phyloP scores from a whole-genome alignment of 2,113 vertebrate genomes.

The Oncorhynchus mykiss region DNA sequence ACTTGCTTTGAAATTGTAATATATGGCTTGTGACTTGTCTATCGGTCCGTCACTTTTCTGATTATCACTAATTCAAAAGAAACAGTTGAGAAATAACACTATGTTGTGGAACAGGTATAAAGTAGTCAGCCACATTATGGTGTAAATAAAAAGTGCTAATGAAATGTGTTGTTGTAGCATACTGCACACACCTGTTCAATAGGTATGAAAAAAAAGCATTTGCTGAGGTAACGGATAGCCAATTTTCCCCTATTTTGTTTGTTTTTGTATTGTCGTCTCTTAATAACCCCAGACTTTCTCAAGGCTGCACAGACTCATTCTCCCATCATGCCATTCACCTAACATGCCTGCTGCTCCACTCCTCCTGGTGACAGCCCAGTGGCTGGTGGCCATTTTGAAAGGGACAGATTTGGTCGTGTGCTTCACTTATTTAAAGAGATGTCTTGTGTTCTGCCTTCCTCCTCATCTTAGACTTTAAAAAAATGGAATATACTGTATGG shows the following conservation, averaged over 20 bases:
- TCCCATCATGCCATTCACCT: conserved; percentile 38
- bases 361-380: background rate
- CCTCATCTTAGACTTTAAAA: background rate
- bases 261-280: conserved; percentile 4
- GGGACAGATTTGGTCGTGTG: conserved; percentile 9
- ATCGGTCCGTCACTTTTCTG: conserved; percentile 25
- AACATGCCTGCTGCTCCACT: conserved; percentile 24
- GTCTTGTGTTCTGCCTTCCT: conserved; percentile 28
- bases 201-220: conserved; percentile 26
- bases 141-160: conserved; percentile 59
- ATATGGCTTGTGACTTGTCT: conserved; percentile 20
- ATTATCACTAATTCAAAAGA: conserved; percentile 1
- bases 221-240: conserved; percentile 25
- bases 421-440: conserved; percentile 15
- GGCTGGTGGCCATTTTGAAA: conserved; percentile 23
- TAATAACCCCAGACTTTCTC: background rate
- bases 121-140: conserved; percentile 28
- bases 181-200: conserved; percentile 35
- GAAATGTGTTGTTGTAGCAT: conserved; percentile 52
- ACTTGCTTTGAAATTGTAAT: conserved; percentile 45
- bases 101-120: conserved; percentile 46
- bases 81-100: conserved; percentile 24
- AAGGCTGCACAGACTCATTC: conserved; percentile 12
- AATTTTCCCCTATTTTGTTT: conserved; percentile 18
- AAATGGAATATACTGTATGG: background rate